These are phyloP conservation scores for Takifugu bimaculatus DNA, from an alignment of 2,113 vertebrate genomes.

Conservation along the genomic window DNA sequence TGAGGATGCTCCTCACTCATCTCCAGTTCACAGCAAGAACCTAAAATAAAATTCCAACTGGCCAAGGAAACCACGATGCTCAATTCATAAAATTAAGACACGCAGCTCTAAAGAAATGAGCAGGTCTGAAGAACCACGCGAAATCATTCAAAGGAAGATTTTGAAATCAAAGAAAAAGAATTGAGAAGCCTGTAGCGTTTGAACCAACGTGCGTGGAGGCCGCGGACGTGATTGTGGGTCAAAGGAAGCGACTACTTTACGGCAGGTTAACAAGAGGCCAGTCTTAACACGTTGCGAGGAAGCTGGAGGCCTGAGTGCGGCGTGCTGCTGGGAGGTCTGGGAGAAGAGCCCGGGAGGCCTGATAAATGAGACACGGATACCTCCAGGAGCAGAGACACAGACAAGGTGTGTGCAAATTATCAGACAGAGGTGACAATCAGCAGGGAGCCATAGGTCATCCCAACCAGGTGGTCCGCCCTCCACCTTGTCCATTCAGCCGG, in stretches of 20 bases:
- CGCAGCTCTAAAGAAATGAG: not conserved
- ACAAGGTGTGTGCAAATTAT: constrained; percentile 33
- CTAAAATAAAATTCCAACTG: not conserved
- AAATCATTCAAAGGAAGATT: not conserved
- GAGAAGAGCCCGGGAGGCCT: constrained; percentile 34
- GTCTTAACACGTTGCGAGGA: constrained; percentile 48
- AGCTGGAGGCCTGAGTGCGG: constrained; percentile 14
- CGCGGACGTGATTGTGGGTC: constrained; percentile 5
- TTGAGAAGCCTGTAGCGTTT: not conserved
- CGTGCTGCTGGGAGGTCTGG: constrained; percentile 55
- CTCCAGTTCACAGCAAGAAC: too few relatives aligned
- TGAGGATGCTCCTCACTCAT: not conserved
- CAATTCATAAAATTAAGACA: not conserved
- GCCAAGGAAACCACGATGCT: not conserved
- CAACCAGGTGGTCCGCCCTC: constrained; percentile 58
- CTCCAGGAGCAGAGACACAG: constrained; percentile 35
- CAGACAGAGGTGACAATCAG: constrained; percentile 61
- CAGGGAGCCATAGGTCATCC: constrained; percentile 49
- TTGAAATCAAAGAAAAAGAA: not conserved
- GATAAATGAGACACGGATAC: constrained; percentile 49
- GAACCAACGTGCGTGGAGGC: not conserved
- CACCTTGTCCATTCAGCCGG: constrained; percentile 42
- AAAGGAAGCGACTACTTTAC: constrained; percentile 44
- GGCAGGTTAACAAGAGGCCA: constrained; percentile 41
- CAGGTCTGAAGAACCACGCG: too few relatives aligned